A percentile compares a stretch with the other conserved stretches of the same genome.
phyloP scores from a whole-genome alignment of 2,113 vertebrate genomes.

The Vicugna pacos region DNA sequence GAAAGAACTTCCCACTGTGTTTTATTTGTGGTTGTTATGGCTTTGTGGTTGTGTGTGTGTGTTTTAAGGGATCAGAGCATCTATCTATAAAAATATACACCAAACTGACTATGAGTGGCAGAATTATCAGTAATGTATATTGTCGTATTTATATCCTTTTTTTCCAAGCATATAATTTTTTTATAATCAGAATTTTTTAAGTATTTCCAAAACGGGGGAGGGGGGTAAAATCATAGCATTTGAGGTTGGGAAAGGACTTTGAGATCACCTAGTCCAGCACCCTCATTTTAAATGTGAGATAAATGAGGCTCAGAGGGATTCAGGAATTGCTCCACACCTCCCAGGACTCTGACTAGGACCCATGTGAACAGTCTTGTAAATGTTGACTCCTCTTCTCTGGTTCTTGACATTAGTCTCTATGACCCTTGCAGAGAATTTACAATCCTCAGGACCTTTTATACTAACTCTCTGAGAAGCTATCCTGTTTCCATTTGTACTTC shows the following conservation, averaged over 20 bases:
- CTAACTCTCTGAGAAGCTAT: background rate
- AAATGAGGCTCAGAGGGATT: background rate
- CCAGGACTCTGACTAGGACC: background rate
- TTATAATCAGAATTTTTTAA: background rate
- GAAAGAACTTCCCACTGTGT: background rate
- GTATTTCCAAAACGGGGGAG: background rate
- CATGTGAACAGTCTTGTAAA: background rate
- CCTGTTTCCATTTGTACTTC: background rate
- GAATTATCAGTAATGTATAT: background rate
- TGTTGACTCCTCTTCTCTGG: background rate
- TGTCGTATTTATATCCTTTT: slow-evolving; percentile 8
- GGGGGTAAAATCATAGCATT: background rate
- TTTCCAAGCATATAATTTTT: background rate
- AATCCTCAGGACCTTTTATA: background rate
- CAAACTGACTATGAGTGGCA: background rate
- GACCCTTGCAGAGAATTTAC: background rate
- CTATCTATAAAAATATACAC: background rate
- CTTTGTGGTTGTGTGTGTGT: background rate
- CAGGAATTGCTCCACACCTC: background rate
- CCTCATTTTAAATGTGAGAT: slow-evolving; percentile 19
- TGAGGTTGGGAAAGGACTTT: background rate
- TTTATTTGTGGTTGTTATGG: background rate
- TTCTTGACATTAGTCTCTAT: background rate
- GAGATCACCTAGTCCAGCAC: background rate
- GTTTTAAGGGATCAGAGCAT: background rate